phyloP scores from a whole-genome alignment of 2,113 vertebrate genomes.

The Excalfactoria chinensis region DNA sequence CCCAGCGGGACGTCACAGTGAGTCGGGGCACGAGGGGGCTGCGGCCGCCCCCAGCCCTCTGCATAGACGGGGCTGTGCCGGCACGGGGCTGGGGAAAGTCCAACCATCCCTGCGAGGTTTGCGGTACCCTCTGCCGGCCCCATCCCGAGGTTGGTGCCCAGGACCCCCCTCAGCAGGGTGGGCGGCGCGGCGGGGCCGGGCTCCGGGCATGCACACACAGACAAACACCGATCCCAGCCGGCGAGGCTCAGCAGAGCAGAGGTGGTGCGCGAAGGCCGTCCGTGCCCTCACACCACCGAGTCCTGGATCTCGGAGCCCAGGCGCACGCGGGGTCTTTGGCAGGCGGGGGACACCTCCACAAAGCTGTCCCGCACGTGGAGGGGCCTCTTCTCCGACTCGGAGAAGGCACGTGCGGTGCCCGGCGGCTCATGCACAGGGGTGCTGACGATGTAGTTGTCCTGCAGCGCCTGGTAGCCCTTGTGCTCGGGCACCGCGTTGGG shows the following conservation, averaged over 20 bases:
- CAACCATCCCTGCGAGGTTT: neutral
- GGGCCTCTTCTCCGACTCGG: constrained; percentile 87
- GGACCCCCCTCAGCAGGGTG: neutral
- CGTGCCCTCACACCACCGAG: constrained; percentile 87
- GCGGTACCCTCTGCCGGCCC: neutral
- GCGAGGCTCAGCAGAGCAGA: constrained; percentile 45
- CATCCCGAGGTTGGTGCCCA: accelerated
- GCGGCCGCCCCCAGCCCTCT: neutral
- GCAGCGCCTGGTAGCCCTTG: constrained; percentile 94
- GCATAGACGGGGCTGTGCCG: neutral
- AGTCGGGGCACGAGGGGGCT: neutral
- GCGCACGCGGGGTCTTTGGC: constrained; percentile 91
- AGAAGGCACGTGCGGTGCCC: constrained; percentile 80
- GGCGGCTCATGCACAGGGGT: constrained; percentile 84
- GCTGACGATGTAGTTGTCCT: constrained; percentile 87
- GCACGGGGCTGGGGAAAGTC: accelerated
- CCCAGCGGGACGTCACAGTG: constrained; percentile 20
- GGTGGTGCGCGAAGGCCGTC: accelerated
- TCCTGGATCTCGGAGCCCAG: constrained; percentile 96
- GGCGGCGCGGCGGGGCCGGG: neutral
- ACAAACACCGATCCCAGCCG: neutral
- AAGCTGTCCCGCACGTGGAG: constrained; percentile 88
- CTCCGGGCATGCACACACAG: constrained; percentile 45
- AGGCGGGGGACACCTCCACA: constrained; percentile 87
- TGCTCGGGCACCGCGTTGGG: constrained; percentile 82